A percentile compares a stretch with the other conserved stretches of the same genome.
phyloP scores from a whole-genome alignment of 2,797 vertebrate genomes.

The Anas bahamensis region DNA sequence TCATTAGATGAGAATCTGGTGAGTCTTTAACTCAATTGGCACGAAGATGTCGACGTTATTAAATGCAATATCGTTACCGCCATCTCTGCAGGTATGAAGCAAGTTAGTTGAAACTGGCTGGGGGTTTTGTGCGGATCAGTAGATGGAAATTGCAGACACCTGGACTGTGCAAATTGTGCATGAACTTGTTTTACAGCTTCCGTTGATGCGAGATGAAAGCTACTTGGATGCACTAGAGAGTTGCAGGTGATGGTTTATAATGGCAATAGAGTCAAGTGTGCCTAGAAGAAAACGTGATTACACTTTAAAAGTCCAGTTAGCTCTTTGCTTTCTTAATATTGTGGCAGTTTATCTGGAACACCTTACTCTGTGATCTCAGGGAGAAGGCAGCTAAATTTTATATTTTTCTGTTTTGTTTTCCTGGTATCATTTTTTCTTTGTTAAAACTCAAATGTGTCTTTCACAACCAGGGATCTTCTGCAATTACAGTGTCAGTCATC shows the following conservation, averaged over 20 bases:
- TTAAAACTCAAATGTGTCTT: constrained; percentile 20
- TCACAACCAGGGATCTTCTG: constrained; percentile 30
- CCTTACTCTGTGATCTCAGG: background rate
- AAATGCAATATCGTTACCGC: background rate
- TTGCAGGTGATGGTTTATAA: constrained; percentile 28
- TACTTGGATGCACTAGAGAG: background rate
- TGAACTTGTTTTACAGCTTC: constrained; percentile 42
- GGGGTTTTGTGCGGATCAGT: background rate
- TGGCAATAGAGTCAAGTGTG: background rate
- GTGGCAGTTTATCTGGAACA: background rate
- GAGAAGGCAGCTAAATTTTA: background rate
- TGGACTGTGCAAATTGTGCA: constrained; percentile 47
- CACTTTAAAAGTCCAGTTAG: background rate
- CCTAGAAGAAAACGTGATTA: background rate
- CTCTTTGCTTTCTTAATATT: background rate
- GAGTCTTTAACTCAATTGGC: constrained; percentile 10
- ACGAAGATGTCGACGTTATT: background rate
- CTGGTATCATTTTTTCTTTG: background rate
- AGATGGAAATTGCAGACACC: constrained; percentile 63
- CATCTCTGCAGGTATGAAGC: constrained; percentile 26
- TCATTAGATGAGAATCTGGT: constrained; percentile 30
- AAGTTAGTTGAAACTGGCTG: background rate
- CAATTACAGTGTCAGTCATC: constrained; percentile 64
- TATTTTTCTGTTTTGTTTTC: background rate
- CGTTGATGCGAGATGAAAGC: constrained; percentile 59